Conservation (phyloP, 2,113 vertebrate genomes). For the Tichodroma muraria region DNA sequence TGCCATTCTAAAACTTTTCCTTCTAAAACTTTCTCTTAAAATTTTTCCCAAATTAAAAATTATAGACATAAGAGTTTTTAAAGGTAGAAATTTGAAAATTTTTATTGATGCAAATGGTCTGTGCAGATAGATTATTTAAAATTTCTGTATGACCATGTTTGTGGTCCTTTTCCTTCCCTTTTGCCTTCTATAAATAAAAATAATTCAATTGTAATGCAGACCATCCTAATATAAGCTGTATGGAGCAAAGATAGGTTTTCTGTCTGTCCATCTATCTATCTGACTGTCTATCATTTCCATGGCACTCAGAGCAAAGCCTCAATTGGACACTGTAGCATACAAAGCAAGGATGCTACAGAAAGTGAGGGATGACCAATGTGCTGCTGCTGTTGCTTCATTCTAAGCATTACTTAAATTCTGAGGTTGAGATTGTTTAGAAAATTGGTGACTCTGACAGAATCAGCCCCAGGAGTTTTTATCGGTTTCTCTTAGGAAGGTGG, state of each 20-base stretch:
- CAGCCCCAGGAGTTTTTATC: background rate
- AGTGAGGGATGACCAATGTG: background rate
- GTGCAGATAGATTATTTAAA: background rate
- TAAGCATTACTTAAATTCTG: background rate
- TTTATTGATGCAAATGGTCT: background rate
- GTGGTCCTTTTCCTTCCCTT: background rate
- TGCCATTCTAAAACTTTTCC: background rate
- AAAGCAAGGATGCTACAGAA: background rate
- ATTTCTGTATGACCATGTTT: background rate
- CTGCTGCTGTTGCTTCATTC: background rate
- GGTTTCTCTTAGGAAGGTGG: background rate
- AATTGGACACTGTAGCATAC: background rate
- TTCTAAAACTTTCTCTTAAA: background rate
- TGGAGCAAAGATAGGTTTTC: background rate
- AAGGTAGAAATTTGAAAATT: background rate
- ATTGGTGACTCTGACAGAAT: background rate
- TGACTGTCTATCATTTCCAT: background rate
- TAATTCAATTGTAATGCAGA: background rate
- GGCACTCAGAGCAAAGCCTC: background rate
- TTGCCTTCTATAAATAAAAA: background rate
- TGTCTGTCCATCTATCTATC: accelerated
- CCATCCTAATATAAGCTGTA: background rate
- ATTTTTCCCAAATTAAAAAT: background rate
- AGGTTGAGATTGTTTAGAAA: background rate
- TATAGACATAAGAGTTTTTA: background rate